Conservation (phyloP, 1,140 invertebrate species). For the Arctopsyche grandis region DNA sequence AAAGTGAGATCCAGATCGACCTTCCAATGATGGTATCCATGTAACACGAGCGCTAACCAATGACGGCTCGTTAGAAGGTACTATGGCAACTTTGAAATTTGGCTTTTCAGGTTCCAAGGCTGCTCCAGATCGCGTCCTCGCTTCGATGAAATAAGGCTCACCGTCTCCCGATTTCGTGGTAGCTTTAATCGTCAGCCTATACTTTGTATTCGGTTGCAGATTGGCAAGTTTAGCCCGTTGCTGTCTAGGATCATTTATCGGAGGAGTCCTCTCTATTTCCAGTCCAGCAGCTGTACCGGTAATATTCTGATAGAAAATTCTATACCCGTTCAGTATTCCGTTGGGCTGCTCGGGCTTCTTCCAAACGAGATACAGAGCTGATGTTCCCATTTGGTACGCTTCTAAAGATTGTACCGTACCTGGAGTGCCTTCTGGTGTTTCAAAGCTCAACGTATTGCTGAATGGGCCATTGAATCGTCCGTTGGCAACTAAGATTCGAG, state of each 20-base stretch:
- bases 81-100: slow-evolving; percentile 75
- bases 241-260: slow-evolving; percentile 79
- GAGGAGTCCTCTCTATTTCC: slow-evolving; percentile 76
- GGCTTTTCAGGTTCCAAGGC: slow-evolving; percentile 79
- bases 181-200: slow-evolving; percentile 85
- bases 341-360: slow-evolving; percentile 92
- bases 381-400: slow-evolving; percentile 87
- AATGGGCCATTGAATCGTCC: slow-evolving; percentile 89
- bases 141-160: slow-evolving; percentile 84
- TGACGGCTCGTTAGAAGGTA: slow-evolving; percentile 76
- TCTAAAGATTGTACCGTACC: slow-evolving; percentile 86
- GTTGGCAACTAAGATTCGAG: slow-evolving; percentile 91
- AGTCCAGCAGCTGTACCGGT: slow-evolving; percentile 75
- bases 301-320: slow-evolving; percentile 89
- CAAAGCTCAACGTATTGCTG: slow-evolving; percentile 84
- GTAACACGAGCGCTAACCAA: slow-evolving; percentile 80
- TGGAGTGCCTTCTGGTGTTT: slow-evolving; percentile 92
- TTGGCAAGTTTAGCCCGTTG: slow-evolving; percentile 87
- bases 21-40: slow-evolving; percentile 82
- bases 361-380: slow-evolving; percentile 90
- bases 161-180: slow-evolving; percentile 87
- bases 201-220: slow-evolving; percentile 86
- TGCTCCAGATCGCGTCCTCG: slow-evolving; percentile 72
- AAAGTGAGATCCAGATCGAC: slow-evolving; percentile 85
- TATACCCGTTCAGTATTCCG: slow-evolving; percentile 92